These are phyloP conservation scores for Maconellicoccus hirsutus DNA, from an alignment of 1,140 invertebrate species.

Conservation along the genomic window DNA sequence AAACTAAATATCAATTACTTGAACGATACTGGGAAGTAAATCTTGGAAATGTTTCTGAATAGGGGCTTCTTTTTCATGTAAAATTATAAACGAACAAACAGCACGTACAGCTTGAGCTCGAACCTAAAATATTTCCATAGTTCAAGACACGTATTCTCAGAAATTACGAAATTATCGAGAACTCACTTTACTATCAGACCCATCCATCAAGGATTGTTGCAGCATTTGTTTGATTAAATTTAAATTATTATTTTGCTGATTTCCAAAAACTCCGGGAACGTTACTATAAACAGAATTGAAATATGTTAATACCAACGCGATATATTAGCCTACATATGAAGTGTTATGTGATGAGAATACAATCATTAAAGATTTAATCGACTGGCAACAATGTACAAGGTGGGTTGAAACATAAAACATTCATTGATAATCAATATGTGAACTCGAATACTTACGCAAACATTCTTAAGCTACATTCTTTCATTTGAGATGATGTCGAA, in stretches of 20 bases:
- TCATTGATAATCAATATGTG: background rate
- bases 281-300: constrained; percentile 52
- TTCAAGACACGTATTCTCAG: constrained; percentile 14
- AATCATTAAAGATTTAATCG: constrained; percentile 19
- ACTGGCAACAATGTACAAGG: constrained; percentile 14
- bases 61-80: constrained; percentile 78
- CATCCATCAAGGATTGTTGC: constrained; percentile 47
- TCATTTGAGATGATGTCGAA: constrained; percentile 63
- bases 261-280: constrained; percentile 93
- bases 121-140: constrained; percentile 37
- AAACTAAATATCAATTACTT: constrained; percentile 37
- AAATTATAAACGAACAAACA: constrained; percentile 77
- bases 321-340: constrained; percentile 3
- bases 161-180: constrained; percentile 1
- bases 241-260: constrained; percentile 82
- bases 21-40: constrained; percentile 61
- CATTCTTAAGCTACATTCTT: constrained; percentile 87
- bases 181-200: constrained; percentile 49
- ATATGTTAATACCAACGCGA: constrained; percentile 26
- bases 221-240: constrained; percentile 93
- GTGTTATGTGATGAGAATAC: constrained; percentile 24
- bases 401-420: background rate
- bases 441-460: constrained; percentile 58
- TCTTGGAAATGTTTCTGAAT: constrained; percentile 82
- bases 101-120: constrained; percentile 70